These are phyloP conservation scores for Aphrophora alni DNA, from an alignment of 2,888 invertebrate species.

Conservation along the genomic window DNA sequence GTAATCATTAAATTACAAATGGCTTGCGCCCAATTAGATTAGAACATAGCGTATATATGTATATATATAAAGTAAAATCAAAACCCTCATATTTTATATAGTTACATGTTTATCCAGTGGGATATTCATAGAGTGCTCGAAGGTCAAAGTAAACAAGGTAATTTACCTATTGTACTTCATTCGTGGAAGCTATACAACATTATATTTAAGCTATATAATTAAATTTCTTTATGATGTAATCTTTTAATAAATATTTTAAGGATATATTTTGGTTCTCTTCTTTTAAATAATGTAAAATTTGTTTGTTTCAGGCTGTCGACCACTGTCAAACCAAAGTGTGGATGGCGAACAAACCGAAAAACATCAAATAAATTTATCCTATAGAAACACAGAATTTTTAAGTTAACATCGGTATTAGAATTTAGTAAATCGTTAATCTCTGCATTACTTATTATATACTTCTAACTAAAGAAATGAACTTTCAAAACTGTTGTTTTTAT, in stretches of 20 bases:
- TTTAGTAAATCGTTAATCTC: background rate
- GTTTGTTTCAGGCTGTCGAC: constrained; percentile 55
- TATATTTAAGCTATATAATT: background rate
- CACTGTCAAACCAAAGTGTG: constrained; percentile 58
- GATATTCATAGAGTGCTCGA: no score
- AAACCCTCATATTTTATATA: no score
- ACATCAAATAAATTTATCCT: background rate
- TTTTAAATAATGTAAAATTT: background rate
- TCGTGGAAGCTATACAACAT: no score
- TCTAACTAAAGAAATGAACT: background rate
- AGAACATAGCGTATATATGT: no score
- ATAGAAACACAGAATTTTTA: background rate
- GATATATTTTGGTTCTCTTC: background rate
- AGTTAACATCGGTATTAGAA: background rate
- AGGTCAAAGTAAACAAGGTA: no score
- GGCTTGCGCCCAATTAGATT: no score
- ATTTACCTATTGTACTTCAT: no score
- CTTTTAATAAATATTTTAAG: background rate
- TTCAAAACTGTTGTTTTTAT: background rate
- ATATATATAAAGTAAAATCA: no score
- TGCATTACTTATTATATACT: background rate
- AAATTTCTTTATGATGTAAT: background rate
- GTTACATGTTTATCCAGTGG: no score
- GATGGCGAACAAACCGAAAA: constrained; percentile 51
- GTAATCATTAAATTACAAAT: no score